Percentiles rank a stretch among this genome's conserved stretches.
Conservation (phyloP, 2,797 vertebrate species). For the Merluccius polli region DNA sequence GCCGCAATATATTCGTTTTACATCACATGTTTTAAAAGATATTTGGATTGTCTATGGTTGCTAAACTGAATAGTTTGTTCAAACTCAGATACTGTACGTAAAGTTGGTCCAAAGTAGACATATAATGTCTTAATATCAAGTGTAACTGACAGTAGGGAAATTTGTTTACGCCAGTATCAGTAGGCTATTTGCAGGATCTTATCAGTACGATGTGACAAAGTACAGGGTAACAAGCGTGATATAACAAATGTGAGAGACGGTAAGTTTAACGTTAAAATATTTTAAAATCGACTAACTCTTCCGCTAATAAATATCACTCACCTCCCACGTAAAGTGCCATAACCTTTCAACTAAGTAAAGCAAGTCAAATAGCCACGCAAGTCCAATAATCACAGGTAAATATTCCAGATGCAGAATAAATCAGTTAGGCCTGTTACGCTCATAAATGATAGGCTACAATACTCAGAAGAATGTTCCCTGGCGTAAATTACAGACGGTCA, state of each 20-base stretch:
- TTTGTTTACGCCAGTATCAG: background rate
- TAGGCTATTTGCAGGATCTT: background rate
- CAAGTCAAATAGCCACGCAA: background rate
- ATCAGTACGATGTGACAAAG: background rate
- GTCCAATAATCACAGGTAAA: background rate
- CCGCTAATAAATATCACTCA: background rate
- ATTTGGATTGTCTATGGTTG: background rate
- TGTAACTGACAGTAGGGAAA: background rate
- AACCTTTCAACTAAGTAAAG: background rate
- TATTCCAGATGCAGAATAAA: background rate
- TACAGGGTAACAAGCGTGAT: background rate
- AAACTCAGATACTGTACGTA: background rate
- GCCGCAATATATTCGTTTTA: background rate
- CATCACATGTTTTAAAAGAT: background rate
- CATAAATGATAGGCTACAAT: background rate
- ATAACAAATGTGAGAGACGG: background rate
- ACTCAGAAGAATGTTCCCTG: background rate
- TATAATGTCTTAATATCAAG: background rate
- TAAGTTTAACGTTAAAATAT: background rate
- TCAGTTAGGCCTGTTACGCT: background rate
- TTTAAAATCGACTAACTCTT: background rate
- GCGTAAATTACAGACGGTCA: background rate
- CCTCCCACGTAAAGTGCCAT: slow-evolving; percentile 1
- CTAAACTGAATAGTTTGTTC: background rate
- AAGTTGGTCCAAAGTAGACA: background rate